Evolutionary conservation across 2,113 vertebrate species (phyloP).

Genomic region (Turnix velox): DNA sequence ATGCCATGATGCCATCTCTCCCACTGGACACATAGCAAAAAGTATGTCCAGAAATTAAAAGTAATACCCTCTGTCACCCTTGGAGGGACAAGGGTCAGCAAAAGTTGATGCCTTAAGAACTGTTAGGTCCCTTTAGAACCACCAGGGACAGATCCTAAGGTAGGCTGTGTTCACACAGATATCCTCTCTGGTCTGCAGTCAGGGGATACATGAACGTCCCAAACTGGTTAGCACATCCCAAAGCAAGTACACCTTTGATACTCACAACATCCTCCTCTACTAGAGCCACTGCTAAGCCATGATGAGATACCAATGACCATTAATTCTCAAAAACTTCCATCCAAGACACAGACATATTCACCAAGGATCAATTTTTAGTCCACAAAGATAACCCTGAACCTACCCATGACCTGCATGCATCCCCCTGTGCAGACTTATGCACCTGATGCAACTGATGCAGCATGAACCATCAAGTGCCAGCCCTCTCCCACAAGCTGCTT

Average conservation of each 20-base stretch:
- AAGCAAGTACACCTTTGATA: neutral
- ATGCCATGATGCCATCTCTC: rapidly evolving
- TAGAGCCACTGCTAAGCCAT: neutral
- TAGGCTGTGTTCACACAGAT: neutral
- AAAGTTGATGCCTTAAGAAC: neutral
- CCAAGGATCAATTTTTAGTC: neutral
- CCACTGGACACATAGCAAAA: neutral
- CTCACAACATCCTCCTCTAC: neutral
- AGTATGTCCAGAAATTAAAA: neutral
- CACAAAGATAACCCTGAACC: neutral
- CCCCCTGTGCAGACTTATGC: neutral
- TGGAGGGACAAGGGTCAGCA: rapidly evolving
- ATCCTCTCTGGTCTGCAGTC: neutral
- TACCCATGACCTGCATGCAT: rapidly evolving
- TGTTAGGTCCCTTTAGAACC: neutral
- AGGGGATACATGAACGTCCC: neutral
- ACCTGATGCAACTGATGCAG: neutral
- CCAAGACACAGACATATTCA: neutral
- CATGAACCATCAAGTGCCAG: neutral
- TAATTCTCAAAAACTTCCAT: rapidly evolving
- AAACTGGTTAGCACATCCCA: rapidly evolving
- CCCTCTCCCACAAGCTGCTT: conserved; percentile 26
- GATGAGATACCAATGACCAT: rapidly evolving
- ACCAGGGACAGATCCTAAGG: neutral
- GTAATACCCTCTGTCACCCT: neutral